Percentiles rank a stretch among this genome's conserved stretches.
Evolutionary conservation across 2,797 vertebrate genomes (phyloP).

Genomic region (Anguilla anguilla): DNA sequence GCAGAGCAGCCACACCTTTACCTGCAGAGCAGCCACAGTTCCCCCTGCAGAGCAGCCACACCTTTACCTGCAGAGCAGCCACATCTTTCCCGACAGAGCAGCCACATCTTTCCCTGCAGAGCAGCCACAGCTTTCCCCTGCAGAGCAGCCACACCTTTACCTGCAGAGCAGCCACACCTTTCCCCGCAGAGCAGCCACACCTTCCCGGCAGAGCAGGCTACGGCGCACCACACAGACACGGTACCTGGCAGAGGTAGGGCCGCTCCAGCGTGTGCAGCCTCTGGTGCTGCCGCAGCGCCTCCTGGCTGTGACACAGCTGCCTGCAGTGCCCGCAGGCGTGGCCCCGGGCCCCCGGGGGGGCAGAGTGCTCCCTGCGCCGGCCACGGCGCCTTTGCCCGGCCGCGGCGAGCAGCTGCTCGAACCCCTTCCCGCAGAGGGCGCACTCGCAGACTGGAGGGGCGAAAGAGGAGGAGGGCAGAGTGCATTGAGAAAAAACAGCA

Average conservation of each 20-base stretch:
- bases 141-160: too few relatives aligned
- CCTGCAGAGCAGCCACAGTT: too few relatives aligned
- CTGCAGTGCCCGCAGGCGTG: slow-evolving; percentile 5
- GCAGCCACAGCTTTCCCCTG: too few relatives aligned
- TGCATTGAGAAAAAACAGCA: too few relatives aligned
- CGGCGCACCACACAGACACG: too few relatives aligned
- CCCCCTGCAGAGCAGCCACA: too few relatives aligned
- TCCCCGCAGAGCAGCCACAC: too few relatives aligned
- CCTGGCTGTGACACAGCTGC: slow-evolving; percentile 14
- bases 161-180: too few relatives aligned
- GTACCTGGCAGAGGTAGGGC: slow-evolving; percentile 23
- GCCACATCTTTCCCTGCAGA: too few relatives aligned
- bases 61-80: too few relatives aligned
- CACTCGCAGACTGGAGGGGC: background rate
- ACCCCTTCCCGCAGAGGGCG: slow-evolving; percentile 16
- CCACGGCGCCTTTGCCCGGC: background rate
- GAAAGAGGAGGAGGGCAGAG: background rate
- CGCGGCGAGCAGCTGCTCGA: background rate
- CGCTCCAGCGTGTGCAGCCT: slow-evolving; percentile 22
- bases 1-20: too few relatives aligned
- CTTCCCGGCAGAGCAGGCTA: background rate
- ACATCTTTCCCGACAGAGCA: too few relatives aligned
- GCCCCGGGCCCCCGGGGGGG: background rate
- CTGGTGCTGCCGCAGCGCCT: slow-evolving; percentile 13
- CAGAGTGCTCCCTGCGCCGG: background rate